These are phyloP conservation scores for Neostethus bicornis DNA, from an alignment of 2,797 vertebrate species.

Conservation along the genomic window DNA sequence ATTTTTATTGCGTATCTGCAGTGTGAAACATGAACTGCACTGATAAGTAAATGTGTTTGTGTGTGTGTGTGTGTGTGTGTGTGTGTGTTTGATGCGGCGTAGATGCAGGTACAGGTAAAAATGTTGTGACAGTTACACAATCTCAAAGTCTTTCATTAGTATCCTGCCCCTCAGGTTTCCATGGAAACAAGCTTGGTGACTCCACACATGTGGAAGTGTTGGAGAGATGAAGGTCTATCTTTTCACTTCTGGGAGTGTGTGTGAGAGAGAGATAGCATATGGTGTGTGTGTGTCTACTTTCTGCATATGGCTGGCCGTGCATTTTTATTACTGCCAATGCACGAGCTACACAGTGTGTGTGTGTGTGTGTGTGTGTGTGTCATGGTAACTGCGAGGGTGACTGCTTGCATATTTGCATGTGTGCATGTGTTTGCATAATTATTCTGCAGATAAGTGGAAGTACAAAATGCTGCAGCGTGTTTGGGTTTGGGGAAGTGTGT, in stretches of 20 bases:
- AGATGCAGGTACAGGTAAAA: slow-evolving; percentile 47
- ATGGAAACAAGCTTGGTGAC: slow-evolving; percentile 71
- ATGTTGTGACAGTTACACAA: slow-evolving; percentile 44
- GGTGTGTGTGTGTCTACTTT: slow-evolving; percentile 39
- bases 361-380: not conserved
- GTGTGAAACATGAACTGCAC: not conserved
- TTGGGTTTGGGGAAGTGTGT: slow-evolving; percentile 26
- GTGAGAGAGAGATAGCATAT: slow-evolving; percentile 47
- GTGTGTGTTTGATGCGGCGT: not conserved
- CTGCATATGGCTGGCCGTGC: slow-evolving; percentile 10
- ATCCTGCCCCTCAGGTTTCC: slow-evolving; percentile 65
- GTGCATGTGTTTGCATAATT: slow-evolving; percentile 45
- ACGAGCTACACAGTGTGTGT: not conserved
- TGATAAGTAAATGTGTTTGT: not conserved
- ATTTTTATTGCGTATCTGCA: too few species aligned
- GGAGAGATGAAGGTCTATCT: slow-evolving; percentile 41
- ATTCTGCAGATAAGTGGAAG: slow-evolving; percentile 29
- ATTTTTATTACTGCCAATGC: slow-evolving; percentile 5
- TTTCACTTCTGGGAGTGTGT: slow-evolving; percentile 33
- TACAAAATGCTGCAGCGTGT: slow-evolving; percentile 27
- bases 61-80: not conserved
- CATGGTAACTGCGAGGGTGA: not conserved
- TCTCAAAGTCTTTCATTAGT: slow-evolving; percentile 67
- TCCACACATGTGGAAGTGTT: slow-evolving; percentile 50
- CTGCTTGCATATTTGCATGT: slow-evolving; percentile 25